Percentiles rank a stretch among this genome's conserved stretches.
phyloP scores from a whole-genome alignment of 2,113 vertebrate genomes.

The Pygoscelis adeliae region DNA sequence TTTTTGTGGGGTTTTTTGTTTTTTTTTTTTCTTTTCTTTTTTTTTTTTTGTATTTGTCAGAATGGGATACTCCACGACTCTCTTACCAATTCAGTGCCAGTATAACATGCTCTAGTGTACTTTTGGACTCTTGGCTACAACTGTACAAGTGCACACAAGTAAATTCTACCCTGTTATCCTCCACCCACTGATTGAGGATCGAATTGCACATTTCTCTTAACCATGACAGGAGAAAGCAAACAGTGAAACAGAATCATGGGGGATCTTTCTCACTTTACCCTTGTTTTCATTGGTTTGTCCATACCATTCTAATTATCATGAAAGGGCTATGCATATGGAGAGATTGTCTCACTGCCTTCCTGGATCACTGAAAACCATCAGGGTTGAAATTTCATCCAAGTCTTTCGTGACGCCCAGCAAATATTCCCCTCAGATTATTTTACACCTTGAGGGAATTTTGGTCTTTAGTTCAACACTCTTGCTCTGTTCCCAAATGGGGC shows the following conservation, averaged over 20 bases:
- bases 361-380: constrained; percentile 82
- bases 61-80: constrained; percentile 80
- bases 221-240: constrained; percentile 86
- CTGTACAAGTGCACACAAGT: constrained; percentile 87
- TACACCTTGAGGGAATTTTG: constrained; percentile 87
- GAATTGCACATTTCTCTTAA: constrained; percentile 87
- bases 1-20: background rate
- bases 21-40: background rate
- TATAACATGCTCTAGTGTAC: constrained; percentile 83
- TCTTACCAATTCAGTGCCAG: constrained; percentile 82
- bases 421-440: constrained; percentile 82
- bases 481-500: constrained; percentile 84
- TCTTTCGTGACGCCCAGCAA: constrained; percentile 84
- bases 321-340: constrained; percentile 81
- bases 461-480: constrained; percentile 85
- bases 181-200: constrained; percentile 84
- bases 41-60: constrained; percentile 70
- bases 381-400: constrained; percentile 86
- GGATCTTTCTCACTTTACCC: constrained; percentile 81
- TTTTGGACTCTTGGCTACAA: constrained; percentile 89
- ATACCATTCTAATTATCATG: constrained; percentile 82
- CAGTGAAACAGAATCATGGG: constrained; percentile 83
- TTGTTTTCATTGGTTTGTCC: constrained; percentile 83
- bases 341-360: constrained; percentile 84
- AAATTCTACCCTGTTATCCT: constrained; percentile 89